Conservation (phyloP, 2,113 vertebrate genomes). For the Pseudonaja textilis region DNA sequence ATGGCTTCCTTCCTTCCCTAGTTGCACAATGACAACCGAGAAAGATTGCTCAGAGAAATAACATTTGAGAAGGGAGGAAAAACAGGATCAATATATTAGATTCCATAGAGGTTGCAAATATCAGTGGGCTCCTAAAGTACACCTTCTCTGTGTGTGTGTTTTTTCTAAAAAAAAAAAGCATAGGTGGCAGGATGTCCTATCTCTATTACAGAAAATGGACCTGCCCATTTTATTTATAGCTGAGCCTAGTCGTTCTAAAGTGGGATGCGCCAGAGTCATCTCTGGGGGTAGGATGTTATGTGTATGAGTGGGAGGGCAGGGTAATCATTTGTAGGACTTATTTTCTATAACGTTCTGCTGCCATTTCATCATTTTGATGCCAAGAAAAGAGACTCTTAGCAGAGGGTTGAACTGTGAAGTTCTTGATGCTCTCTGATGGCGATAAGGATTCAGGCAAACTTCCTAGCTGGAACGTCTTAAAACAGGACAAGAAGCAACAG, state of each 20-base stretch:
- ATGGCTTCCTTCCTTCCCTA: background rate
- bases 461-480: background rate
- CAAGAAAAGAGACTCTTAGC: background rate
- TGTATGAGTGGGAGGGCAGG: background rate
- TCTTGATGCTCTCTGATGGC: background rate
- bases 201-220: background rate
- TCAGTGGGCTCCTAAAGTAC: background rate
- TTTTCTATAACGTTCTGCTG: background rate
- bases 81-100: background rate
- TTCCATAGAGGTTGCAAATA: background rate
- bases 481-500: background rate
- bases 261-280: background rate
- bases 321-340: background rate
- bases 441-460: background rate
- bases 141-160: background rate
- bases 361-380: background rate
- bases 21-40: background rate
- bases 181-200: background rate
- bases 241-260: background rate
- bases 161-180: background rate
- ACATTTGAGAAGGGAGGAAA: background rate
- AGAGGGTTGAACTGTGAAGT: background rate
- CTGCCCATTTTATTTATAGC: background rate
- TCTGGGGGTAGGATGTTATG: background rate
- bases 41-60: background rate